A percentile compares a stretch with the other conserved stretches of the same genome.
Evolutionary conservation across 2,113 vertebrate genomes (phyloP).

Genomic region (Lasiurus borealis): DNA sequence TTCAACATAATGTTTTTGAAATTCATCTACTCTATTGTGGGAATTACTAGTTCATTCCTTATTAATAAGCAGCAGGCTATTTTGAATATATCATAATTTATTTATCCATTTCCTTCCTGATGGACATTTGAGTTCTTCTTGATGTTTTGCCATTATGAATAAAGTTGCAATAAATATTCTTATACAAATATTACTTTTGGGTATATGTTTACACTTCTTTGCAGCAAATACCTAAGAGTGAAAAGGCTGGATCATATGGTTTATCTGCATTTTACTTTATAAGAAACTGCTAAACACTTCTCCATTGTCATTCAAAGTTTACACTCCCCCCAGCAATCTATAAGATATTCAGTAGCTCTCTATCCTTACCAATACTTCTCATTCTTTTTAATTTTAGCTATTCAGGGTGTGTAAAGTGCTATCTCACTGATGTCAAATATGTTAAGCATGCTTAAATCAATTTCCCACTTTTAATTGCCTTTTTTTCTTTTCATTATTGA

Average conservation of each 20-base stretch:
- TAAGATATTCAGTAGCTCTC: neutral
- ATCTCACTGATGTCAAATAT: neutral
- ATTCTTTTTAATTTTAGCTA: neutral
- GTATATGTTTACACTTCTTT: neutral
- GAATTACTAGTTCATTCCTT: neutral
- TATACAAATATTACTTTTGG: neutral
- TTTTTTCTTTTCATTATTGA: constrained; percentile 10
- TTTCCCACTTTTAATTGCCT: neutral
- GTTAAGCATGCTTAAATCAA: neutral
- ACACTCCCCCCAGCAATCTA: too few species aligned
- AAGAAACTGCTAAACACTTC: neutral
- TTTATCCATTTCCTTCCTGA: neutral
- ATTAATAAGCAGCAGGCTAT: neutral
- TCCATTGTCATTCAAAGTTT: neutral
- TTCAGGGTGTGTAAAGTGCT: neutral
- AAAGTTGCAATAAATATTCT: neutral
- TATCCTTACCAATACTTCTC: neutral
- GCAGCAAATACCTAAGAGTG: neutral
- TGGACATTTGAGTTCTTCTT: neutral
- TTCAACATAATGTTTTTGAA: neutral
- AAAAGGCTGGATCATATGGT: neutral
- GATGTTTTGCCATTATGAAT: constrained; percentile 6
- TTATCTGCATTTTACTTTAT: neutral
- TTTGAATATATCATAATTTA: neutral
- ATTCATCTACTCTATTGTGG: neutral